Evolutionary conservation across 92 coral and sea anemone genomes (phyloP).

Genomic region (Paragorgia papillata): DNA sequence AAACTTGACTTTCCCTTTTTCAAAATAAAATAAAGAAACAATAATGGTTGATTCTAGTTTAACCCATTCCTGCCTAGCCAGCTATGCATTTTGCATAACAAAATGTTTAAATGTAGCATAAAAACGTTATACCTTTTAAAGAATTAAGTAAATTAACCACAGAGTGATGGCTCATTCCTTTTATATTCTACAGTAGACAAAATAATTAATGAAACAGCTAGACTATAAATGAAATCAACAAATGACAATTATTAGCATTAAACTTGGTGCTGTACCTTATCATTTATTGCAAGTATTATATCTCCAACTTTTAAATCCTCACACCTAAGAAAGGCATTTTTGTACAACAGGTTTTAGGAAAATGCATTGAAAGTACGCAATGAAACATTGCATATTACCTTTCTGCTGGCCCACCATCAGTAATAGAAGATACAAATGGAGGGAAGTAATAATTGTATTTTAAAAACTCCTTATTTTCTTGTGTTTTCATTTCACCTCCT

Average conservation of each 20-base stretch:
- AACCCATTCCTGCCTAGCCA: too few relatives aligned
- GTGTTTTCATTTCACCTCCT: constrained; percentile 84
- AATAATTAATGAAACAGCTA: neutral
- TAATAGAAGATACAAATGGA: constrained; percentile 74
- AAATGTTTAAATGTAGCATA: too few relatives aligned
- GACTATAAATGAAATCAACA: too few relatives aligned
- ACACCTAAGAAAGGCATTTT: constrained; percentile 33
- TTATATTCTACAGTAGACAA: constrained; percentile 12
- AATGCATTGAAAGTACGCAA: neutral
- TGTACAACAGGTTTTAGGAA: neutral
- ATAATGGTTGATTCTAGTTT: too few relatives aligned
- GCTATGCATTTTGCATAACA: too few relatives aligned
- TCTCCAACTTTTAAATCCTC: constrained; percentile 85
- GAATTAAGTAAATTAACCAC: constrained; percentile 18
- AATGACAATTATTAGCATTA: too few relatives aligned
- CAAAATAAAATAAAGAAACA: neutral
- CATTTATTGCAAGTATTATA: constrained; percentile 87
- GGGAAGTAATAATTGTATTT: constrained; percentile 77
- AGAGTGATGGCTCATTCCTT: constrained; percentile 29
- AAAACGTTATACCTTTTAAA: constrained; percentile 27
- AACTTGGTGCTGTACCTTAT: constrained; percentile 80
- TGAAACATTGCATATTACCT: constrained; percentile 49
- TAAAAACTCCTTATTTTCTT: constrained; percentile 77
- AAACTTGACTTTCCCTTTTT: constrained; percentile 69
- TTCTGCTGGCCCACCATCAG: constrained; percentile 71